Evolutionary conservation across 2,797 vertebrate genomes (phyloP).

Genomic region (Oreochromis mossambicus): DNA sequence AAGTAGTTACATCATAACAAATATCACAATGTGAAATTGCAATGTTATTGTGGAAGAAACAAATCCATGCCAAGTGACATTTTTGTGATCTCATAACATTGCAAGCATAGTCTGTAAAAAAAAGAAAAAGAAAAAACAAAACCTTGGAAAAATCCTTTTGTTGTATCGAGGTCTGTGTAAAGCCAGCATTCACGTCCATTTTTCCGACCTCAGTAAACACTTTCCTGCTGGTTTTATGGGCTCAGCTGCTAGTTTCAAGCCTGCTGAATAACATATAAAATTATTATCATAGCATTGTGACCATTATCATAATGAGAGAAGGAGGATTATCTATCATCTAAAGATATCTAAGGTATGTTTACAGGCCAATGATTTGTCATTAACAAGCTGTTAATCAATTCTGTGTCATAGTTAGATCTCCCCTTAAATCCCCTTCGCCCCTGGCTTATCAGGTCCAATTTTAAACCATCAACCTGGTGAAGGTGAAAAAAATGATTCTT

Average conservation of each 20-base stretch:
- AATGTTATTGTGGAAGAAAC: background rate
- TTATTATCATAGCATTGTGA: background rate
- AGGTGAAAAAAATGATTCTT: background rate
- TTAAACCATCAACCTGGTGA: background rate
- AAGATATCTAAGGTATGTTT: background rate
- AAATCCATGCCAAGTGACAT: background rate
- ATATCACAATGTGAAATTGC: background rate
- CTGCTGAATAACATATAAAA: background rate
- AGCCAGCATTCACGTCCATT: fast-evolving
- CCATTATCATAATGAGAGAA: fast-evolving
- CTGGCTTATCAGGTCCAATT: background rate
- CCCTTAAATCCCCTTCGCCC: background rate
- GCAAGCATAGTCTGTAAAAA: background rate
- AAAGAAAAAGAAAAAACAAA: background rate
- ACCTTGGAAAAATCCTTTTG: background rate
- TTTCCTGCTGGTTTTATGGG: background rate
- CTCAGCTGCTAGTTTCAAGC: background rate
- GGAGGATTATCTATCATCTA: background rate
- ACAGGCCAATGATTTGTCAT: background rate
- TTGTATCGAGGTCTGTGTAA: background rate
- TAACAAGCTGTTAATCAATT: fast-evolving
- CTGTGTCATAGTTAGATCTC: background rate
- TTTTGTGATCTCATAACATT: background rate
- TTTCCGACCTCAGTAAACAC: background rate
- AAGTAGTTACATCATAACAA: background rate